These are phyloP conservation scores for Papilio aristodemus DNA, from an alignment of 1,140 invertebrate species.

Conservation along the genomic window DNA sequence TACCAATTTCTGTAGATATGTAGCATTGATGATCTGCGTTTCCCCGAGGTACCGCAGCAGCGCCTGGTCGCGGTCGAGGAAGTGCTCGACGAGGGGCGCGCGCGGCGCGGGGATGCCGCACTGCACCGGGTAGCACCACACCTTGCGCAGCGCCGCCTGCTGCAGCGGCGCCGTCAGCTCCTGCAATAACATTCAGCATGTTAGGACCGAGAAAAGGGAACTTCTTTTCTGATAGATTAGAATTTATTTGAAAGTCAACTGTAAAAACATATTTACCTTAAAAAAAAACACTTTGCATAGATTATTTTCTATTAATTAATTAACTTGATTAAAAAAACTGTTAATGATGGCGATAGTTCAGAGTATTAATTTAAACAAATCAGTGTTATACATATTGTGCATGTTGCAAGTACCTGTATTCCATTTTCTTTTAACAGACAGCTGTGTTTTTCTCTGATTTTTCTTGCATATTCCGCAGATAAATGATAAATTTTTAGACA, in stretches of 20 bases:
- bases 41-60: conserved; percentile 93
- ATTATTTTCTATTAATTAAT: too few species aligned
- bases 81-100: conserved; percentile 92
- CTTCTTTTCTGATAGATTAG: too few species aligned
- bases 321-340: too few species aligned
- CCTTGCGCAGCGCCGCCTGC: conserved; percentile 88
- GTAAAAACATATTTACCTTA: too few species aligned
- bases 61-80: conserved; percentile 92
- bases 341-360: too few species aligned
- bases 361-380: not conserved
- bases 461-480: conserved; percentile 94
- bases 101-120: conserved; percentile 92
- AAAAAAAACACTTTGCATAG: too few species aligned
- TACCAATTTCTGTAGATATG: conserved; percentile 87
- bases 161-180: conserved; percentile 86
- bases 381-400: not conserved
- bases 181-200: conserved; percentile 49
- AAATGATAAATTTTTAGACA: conserved; percentile 97
- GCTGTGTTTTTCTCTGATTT: conserved; percentile 93
- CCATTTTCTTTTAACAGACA: conserved; percentile 93
- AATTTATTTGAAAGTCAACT: too few species aligned
- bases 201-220: too few species aligned
- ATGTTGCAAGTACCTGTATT: conserved; percentile 76
- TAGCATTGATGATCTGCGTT: conserved; percentile 90
- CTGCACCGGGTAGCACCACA: conserved; percentile 97